Percentiles rank a stretch among this genome's conserved stretches.
These are phyloP conservation scores for Glomeris maerens DNA, from an alignment of 1,140 invertebrate species.

Conservation along the genomic window DNA sequence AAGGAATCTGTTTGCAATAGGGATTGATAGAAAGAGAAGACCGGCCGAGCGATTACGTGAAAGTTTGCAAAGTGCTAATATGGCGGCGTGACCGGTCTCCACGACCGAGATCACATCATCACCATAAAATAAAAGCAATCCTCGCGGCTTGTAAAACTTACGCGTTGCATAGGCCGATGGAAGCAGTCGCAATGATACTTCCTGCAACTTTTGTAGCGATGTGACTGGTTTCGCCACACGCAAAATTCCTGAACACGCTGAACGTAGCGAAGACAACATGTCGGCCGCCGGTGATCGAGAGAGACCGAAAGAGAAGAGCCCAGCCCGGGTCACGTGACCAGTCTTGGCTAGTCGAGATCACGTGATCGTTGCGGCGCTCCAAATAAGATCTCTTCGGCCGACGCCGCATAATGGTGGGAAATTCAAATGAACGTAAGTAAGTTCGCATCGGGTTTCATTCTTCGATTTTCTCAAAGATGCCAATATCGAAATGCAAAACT, in stretches of 20 bases:
- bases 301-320: conserved; percentile 14
- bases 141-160: conserved; percentile 34
- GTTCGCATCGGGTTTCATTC: too few relatives aligned
- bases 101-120: not conserved
- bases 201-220: conserved; percentile 34
- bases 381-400: too few relatives aligned
- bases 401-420: too few relatives aligned
- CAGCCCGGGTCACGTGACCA: conserved; percentile 16
- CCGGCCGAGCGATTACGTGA: too few relatives aligned
- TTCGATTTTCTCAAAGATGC: too few relatives aligned
- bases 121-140: not conserved
- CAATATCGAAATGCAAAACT: too few relatives aligned
- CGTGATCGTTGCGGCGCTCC: too few relatives aligned
- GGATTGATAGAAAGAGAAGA: not conserved
- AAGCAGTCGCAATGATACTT: conserved; percentile 38
- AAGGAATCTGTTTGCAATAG: not conserved
- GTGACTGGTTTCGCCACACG: conserved; percentile 42
- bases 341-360: too few relatives aligned
- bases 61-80: too few relatives aligned
- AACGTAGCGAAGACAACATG: conserved; percentile 47
- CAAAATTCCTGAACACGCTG: conserved; percentile 41
- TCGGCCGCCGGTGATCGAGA: conserved; percentile 32
- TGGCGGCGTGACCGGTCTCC: not conserved
- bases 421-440: too few relatives aligned
- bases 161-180: conserved; percentile 39